Evolutionary conservation across 2,888 invertebrate genomes (phyloP).

Genomic region (Ametastegia equiseti): DNA sequence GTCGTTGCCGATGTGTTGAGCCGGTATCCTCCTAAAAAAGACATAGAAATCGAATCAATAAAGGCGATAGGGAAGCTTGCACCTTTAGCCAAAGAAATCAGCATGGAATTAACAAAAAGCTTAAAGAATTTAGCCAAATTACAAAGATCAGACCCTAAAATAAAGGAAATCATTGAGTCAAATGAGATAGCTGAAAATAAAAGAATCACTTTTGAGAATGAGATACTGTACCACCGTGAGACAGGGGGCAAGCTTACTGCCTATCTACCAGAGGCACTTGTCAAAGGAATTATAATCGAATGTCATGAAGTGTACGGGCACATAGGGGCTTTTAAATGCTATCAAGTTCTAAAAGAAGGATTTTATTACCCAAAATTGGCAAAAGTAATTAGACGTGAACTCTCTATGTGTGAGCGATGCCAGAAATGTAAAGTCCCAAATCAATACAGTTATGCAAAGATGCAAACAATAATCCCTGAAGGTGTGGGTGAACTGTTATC

Average conservation of each 20-base stretch:
- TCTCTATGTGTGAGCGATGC: not conserved
- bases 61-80: not conserved
- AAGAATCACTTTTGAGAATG: not conserved
- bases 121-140: not conserved
- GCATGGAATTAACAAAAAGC: not conserved
- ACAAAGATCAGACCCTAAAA: not conserved
- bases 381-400: not conserved
- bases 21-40: not conserved
- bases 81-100: not conserved
- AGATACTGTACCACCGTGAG: not conserved
- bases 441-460: not conserved
- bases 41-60: not conserved
- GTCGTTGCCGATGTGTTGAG: too few species aligned
- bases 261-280: not conserved
- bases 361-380: not conserved
- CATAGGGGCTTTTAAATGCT: not conserved
- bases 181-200: not conserved
- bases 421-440: not conserved
- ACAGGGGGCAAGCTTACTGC: not conserved
- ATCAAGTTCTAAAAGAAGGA: not conserved
- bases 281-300: not conserved
- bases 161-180: not conserved
- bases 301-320: slow-evolving; percentile 38
- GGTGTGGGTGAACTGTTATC: not conserved
- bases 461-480: not conserved